These are phyloP conservation scores for Sebastes kiyomatsui DNA, from an alignment of 2,797 vertebrate species.

Conservation along the genomic window DNA sequence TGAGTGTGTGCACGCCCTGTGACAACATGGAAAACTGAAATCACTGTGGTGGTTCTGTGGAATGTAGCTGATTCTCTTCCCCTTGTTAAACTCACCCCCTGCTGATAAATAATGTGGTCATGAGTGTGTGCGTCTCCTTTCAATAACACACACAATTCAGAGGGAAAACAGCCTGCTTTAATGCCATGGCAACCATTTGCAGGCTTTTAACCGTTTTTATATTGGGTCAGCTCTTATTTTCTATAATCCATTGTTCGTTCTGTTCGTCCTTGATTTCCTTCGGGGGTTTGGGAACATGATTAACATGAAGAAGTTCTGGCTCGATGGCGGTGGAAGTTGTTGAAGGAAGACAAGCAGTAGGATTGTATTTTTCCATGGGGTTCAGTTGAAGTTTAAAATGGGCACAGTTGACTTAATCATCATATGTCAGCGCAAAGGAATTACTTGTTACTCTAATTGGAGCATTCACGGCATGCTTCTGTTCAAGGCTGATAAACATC, in stretches of 20 bases:
- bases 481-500: neutral
- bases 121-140: neutral
- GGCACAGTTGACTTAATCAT: neutral
- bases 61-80: conserved; percentile 60
- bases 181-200: conserved; percentile 24
- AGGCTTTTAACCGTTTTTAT: conserved; percentile 5
- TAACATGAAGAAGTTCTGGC: neutral
- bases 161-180: conserved; percentile 17
- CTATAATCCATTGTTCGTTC: neutral
- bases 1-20: neutral
- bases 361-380: neutral
- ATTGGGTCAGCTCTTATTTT: neutral
- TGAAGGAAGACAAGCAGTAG: neutral
- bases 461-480: neutral
- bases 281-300: neutral
- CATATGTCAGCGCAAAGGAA: neutral
- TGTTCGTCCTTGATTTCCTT: neutral
- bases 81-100: conserved; percentile 61
- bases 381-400: neutral
- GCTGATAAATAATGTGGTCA: conserved; percentile 55
- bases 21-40: conserved; percentile 67
- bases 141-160: conserved; percentile 15
- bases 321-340: neutral
- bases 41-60: conserved; percentile 59
- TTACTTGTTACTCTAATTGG: neutral